phyloP scores from a whole-genome alignment of 2,797 vertebrate species.

The Phalanger gymnotis region DNA sequence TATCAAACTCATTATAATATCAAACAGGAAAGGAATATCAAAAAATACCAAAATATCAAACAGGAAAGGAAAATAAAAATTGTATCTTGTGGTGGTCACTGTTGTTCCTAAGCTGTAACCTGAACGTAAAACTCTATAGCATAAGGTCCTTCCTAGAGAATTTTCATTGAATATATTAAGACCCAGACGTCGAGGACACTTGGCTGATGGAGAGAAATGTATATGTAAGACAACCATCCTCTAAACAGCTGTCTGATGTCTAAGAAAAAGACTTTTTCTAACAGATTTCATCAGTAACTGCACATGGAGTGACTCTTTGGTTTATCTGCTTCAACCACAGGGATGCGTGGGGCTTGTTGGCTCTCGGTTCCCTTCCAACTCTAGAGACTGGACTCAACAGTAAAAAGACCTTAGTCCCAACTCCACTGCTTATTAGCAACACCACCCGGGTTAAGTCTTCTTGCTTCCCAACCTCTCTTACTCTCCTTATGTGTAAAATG shows the following conservation, averaged over 20 bases:
- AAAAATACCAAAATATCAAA: too few species aligned
- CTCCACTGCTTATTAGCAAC: neutral
- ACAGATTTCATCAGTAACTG: neutral
- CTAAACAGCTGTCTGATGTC: neutral
- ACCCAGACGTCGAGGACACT: neutral
- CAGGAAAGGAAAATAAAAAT: too few species aligned
- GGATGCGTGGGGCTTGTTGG: neutral
- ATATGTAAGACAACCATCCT: neutral
- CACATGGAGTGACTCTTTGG: fast-evolving
- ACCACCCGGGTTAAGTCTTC: neutral
- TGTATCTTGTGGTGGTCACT: too few species aligned
- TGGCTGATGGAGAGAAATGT: neutral
- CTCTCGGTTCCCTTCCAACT: neutral
- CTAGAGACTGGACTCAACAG: neutral
- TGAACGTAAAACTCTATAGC: neutral
- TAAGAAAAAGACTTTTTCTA: neutral
- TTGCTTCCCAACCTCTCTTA: neutral
- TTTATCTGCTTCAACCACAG: neutral
- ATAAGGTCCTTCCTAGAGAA: neutral
- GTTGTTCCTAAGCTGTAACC: neutral
- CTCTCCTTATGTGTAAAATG: neutral
- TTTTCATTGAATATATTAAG: neutral
- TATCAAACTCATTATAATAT: too few species aligned
- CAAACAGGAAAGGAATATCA: too few species aligned
- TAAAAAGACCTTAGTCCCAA: neutral